These are phyloP conservation scores for Agrypnia vestita DNA, from an alignment of 1,140 invertebrate genomes.

Conservation along the genomic window DNA sequence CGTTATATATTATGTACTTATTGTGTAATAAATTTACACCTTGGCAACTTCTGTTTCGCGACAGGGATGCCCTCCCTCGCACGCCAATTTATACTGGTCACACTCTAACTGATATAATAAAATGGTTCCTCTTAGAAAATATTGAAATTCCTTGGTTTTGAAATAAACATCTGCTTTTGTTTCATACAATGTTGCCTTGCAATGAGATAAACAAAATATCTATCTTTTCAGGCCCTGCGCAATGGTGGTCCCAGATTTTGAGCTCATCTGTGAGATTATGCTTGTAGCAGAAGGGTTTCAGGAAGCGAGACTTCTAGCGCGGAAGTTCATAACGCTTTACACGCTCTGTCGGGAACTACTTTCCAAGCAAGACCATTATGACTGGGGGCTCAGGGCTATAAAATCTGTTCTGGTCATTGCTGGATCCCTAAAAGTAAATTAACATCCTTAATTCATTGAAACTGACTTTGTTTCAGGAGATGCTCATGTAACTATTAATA, in stretches of 20 bases:
- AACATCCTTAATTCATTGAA: slow-evolving; percentile 1
- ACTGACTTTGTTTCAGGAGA: no score
- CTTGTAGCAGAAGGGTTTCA: slow-evolving; percentile 94
- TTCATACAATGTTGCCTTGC: no score
- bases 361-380: slow-evolving; percentile 96
- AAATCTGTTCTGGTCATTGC: slow-evolving; percentile 95
- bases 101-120: no score
- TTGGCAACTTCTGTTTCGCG: no score
- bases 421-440: slow-evolving; percentile 81
- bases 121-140: no score
- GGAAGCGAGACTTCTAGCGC: slow-evolving; percentile 87
- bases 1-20: no score
- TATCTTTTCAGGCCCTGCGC: slow-evolving; percentile 84
- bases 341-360: slow-evolving; percentile 89
- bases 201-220: not conserved
- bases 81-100: no score
- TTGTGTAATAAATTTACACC: no score
- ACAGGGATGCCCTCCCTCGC: no score
- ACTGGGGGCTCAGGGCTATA: slow-evolving; percentile 94
- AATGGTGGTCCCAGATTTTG: slow-evolving; percentile 96
- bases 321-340: slow-evolving; percentile 94
- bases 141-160: no score
- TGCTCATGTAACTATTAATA: no score
- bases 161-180: no score
- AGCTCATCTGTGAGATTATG: slow-evolving; percentile 95